Base-by-base conservation (phyloP, 2,888 invertebrate genomes). In the Drosophila subsilvestris region DNA sequence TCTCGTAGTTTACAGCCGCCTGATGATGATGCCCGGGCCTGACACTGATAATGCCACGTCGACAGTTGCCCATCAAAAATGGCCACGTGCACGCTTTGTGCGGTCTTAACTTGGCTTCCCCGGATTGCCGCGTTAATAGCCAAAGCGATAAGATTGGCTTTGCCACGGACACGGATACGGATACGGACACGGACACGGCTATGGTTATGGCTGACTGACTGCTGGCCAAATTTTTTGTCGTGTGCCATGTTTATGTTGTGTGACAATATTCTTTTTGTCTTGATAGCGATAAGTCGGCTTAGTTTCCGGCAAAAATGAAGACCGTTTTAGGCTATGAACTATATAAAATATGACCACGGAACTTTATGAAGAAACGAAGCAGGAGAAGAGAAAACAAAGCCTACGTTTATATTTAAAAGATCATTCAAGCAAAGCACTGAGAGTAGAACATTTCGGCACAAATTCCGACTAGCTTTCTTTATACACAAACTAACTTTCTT, bases 101-200 rank as follows among this genome's bases (percentile, higher is more conserved):
- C 63, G 77, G 86, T 62, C 87, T 84, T 80, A 81, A 72, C 59
- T 69, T 80, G 81, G 86, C 81, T 84, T 86, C 81, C 69, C 43
- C 29, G 72, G 71, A 81, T 84, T 80, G 81, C 55, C 67, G 83
- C 85, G 87, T 83, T 83, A 83, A 83, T 86, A 81, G 83, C 70
- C 67, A 17, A 12, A 7, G 56, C 81, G 83, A 83, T 83, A 86
- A 83, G 85, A 79, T 73, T 80, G 72, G 48, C 73, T 63, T 50
- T 66, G 2, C 63, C 54, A 43, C n/a, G 25, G 48, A 68, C 37
- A 14, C 6, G n/a, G 25, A 29, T 48, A n/a, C 9, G 12, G 29
- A n/a, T n/a, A 43, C n/a, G 25, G 48, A 68, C 37, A 14, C 6
- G n/a, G 25, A 29, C 25, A n/a, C 9, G 47, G 8, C 8, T 9